Evolutionary conservation across 64 coral and sea anemone species (phyloP), one percentile per base, ranked within the genome.

Genomic region (Stylophora pistillata): DNA sequence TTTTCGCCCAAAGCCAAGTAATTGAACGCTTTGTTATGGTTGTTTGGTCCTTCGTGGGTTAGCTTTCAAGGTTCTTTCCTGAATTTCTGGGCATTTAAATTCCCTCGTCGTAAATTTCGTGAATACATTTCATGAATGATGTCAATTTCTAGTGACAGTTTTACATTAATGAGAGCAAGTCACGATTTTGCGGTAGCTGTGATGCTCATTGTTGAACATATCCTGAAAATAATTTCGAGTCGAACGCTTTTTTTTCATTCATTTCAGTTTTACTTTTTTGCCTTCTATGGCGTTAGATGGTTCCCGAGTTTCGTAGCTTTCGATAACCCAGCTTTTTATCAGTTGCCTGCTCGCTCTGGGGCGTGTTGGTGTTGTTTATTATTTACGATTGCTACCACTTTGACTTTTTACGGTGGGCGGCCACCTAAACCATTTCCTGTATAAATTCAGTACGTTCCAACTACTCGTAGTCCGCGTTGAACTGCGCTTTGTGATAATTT

Each of bases 281-380:
- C 0, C 15, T 84, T 70, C 14, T 0, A 5, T 15, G 69, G 27
- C 21, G 31, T 34, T 68, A 13, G 34, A 41, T 58, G 27, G 20
- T 53, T 16, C 3, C n/a, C 25, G 2, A 23, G 21, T 56, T 78
- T 25, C 10, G 0, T 78, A 56, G 17, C 34, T 21, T 16, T 54
- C 73, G 13, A 10, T 80, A 26, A 30, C 7, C n/a, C 53, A 5
- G 33, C 32, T 16, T 28, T 78, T 78, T 7, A 26, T 4, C 13
- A 3, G 3, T 25, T 17, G 28, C 58, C 77, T 47, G 26, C n/a
- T 79, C 16, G 1, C 23, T 55, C 53, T 55, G 34, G 61, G 80
- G 61, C 61, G 79, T 84, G 80, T 84, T 84, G 20, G 21, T 21
- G 14, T 70, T 69, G 80, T 84, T 84, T 84, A 84, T 84, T 54